These are phyloP conservation scores for Pseudocheirus occidentalis DNA, from an alignment of 2,797 vertebrate species.

Conservation along the genomic window DNA sequence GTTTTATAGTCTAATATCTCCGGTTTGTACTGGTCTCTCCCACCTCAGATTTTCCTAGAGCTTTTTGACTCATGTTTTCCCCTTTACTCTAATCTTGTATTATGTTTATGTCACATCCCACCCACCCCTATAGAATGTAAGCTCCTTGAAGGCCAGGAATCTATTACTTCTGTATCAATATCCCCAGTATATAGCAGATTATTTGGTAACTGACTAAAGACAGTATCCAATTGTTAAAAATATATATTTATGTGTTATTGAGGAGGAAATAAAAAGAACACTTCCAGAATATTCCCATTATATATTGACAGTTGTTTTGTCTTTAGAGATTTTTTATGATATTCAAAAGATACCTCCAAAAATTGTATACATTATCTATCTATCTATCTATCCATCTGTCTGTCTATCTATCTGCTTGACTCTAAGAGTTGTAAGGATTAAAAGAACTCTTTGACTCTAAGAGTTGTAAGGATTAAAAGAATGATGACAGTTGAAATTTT, in stretches of 20 bases:
- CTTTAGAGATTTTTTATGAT: too few relatives aligned
- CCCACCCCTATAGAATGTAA: neutral
- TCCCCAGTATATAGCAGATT: neutral
- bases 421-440: too few relatives aligned
- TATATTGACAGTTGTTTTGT: too few relatives aligned
- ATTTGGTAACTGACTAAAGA: neutral
- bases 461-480: too few relatives aligned
- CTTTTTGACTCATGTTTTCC: neutral
- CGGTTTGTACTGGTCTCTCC: neutral
- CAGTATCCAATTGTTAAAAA: neutral
- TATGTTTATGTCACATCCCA: neutral
- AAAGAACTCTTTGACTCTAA: too few relatives aligned
- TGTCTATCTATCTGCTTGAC: too few relatives aligned
- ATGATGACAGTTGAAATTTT: too few relatives aligned
- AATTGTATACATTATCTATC: too few relatives aligned
- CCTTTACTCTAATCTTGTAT: neutral
- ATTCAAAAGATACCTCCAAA: too few relatives aligned
- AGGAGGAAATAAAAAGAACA: too few relatives aligned
- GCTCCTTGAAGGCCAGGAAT: neutral
- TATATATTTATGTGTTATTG: neutral
- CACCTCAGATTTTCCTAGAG: neutral
- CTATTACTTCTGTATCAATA: neutral
- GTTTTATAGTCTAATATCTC: neutral
- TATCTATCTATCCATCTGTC: too few relatives aligned
- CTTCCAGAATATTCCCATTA: too few relatives aligned